Evolutionary conservation across 2,888 invertebrate species (phyloP), one percentile per base, ranked within the genome.

Genomic region (Nephrocerus scutellatus): DNA sequence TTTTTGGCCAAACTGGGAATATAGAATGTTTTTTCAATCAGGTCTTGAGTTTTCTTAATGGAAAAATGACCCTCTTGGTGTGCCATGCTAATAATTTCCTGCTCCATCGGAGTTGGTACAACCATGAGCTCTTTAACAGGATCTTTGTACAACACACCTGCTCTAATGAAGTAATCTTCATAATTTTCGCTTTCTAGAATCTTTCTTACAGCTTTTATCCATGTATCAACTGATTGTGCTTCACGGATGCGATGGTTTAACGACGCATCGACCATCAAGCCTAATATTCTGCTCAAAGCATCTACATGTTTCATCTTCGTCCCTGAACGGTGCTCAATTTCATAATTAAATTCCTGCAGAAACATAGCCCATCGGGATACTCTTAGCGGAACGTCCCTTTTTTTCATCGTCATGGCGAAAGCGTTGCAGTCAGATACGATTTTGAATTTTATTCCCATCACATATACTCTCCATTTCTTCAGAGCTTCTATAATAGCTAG

Each of bases 61-160:
- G 42, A 47, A 48, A 61, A 63, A 50, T 65, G 62, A 21, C 62
- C 60, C 12, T 46, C 45, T 31, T 56, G 58, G 43, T 66, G 63
- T 1, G 48, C 48, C 15, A 35, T 44, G 45, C 30, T 57, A 57
- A 66, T 63, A 6, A 67, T 51, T 35, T 63, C 54, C 5, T 12
- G 6, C 2, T 20, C 38, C 57, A 69, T 56, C 5, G 13, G 14
- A 23, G 48, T 54, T 1, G 66, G 34, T 54, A 69, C 53, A 4
- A 59, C 55, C 5, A 62, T 39, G 3, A 53, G 8, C 0, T 40
- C 24, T 19, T 32, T 24, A 2, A 31, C 36, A 8, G 26, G 22
- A 22, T 21, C 14, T 10, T 43, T 42, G 23, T 41, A 33, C 3
- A 46, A 6, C 6, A 46, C 29, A n/a, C 25, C 30, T 13, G 29